A percentile compares a stretch with the other conserved stretches of the same genome.
These are phyloP conservation scores for Atrina japonica DNA, from an alignment of 2,888 invertebrate genomes.

Conservation along the genomic window DNA sequence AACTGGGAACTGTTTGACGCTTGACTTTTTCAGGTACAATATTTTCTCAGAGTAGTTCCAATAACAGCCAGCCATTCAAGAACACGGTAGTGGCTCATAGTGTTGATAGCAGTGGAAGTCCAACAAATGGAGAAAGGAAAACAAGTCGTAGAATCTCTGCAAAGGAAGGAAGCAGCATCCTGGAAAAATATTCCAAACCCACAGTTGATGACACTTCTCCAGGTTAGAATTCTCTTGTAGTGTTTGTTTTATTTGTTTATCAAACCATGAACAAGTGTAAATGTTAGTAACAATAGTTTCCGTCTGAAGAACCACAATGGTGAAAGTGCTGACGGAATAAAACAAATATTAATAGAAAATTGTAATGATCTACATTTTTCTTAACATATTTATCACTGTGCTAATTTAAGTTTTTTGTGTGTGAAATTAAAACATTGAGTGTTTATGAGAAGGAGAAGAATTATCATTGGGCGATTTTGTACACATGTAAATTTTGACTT, in stretches of 20 bases:
- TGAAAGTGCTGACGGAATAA: too few relatives aligned
- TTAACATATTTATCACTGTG: too few relatives aligned
- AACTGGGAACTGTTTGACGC: neutral
- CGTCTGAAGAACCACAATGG: too few relatives aligned
- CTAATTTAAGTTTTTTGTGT: too few relatives aligned
- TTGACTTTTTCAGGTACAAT: slow-evolving; percentile 65
- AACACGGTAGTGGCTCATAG: slow-evolving; percentile 60
- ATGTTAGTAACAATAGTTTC: neutral
- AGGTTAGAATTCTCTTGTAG: too few relatives aligned
- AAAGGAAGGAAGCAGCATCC: slow-evolving; percentile 74
- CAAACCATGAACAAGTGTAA: too few relatives aligned
- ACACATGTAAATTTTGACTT: too few relatives aligned
- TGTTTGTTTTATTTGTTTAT: too few relatives aligned
- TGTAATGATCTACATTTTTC: slow-evolving; percentile 1
- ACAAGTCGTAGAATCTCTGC: slow-evolving; percentile 75
- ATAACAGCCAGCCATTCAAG: slow-evolving; percentile 63
- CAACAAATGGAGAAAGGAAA: slow-evolving; percentile 52
- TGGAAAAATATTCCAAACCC: slow-evolving; percentile 74
- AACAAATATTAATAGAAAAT: too few relatives aligned
- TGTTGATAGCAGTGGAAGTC: slow-evolving; percentile 61
- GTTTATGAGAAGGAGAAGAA: too few relatives aligned
- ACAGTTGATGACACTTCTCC: slow-evolving; percentile 66
- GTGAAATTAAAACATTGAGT: too few relatives aligned
- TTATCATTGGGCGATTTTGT: too few relatives aligned
- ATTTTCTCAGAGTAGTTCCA: slow-evolving; percentile 71